A percentile compares a stretch with the other conserved stretches of the same genome.
Conservation (phyloP, 1,140 invertebrate genomes). For the Odontomachus brunneus region DNA sequence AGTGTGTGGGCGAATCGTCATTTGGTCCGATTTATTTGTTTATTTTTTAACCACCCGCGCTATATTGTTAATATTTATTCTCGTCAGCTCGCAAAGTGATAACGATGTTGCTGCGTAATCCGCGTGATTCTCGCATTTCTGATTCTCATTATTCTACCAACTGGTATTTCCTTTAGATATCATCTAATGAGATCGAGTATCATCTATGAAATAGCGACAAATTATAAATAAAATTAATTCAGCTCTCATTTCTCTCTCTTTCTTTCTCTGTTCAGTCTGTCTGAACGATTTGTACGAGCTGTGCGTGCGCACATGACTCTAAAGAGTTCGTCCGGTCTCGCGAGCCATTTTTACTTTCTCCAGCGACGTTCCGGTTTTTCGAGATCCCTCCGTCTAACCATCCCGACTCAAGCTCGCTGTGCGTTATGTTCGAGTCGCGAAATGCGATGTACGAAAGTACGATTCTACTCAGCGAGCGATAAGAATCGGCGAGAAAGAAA, state of each 20-base stretch:
- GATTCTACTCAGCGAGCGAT: constrained; percentile 12
- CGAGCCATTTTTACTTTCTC: background rate
- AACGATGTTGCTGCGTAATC: constrained; percentile 7
- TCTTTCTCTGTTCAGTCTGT: too few species aligned
- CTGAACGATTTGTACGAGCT: background rate
- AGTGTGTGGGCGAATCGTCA: constrained; percentile 23
- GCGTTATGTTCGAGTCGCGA: background rate
- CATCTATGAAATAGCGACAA: too few species aligned
- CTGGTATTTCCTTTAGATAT: background rate
- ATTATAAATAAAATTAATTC: too few species aligned
- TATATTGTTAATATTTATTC: constrained; percentile 7
- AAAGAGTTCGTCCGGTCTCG: background rate
- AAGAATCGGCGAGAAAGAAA: constrained; percentile 45
- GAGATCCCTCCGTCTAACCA: background rate
- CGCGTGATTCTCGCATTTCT: constrained; percentile 1
- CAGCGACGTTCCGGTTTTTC: too few species aligned
- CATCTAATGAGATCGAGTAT: too few species aligned
- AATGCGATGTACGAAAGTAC: background rate
- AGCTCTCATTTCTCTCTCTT: too few species aligned
- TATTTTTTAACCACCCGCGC: background rate
- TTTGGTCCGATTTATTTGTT: constrained; percentile 1
- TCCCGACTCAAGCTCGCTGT: background rate
- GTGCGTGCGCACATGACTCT: too few species aligned
- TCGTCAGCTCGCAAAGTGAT: background rate
- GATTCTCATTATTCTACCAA: background rate